Evolutionary conservation across 1,140 invertebrate species (phyloP), one percentile per base, ranked within the genome.

Genomic region (Drosophila bocki): DNA sequence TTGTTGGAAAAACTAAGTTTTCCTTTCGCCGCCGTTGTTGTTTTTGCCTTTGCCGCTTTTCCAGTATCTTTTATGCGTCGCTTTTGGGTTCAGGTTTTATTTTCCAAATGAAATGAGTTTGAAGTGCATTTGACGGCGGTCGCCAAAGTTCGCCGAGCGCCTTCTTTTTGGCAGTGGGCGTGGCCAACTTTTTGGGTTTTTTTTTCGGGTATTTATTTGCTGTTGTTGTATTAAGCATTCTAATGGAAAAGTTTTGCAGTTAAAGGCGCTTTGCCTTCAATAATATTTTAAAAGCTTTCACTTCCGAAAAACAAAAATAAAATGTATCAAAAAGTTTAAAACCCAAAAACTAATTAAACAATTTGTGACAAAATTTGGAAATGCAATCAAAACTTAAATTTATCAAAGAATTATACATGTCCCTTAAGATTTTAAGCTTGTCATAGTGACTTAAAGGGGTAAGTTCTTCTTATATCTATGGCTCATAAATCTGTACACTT

Each of bases 61-160:
- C 67, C 69, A 71, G 63, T 90, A 81, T 88, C 84, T 88, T 88
- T 90, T 90, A 82, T 90, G 61, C 78, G 50, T 61, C 44, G 74
- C 67, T 50, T 70, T 63, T 61, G 32, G 70, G 70, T 74, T 85
- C 85, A 90, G 81, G 85, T 90, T 90, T 90, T 90, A 85, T 90
- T 90, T 90, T 90, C 85, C 86, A 80, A 90, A 90, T 90, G 85
- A 90, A 90, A 90, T 90, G 85, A 90, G 85, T 90, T 90, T 90
- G 75, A 90, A 90, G 85, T 90, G 85, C 85, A 90, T 90, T 88
- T 88, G 85, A 64, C 69, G 76, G 82, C 65, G 78, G 59, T 81
- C 71, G 79, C 79, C 57, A 68, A 72, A 78, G 67, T 70, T 79
- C 57, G 37, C 56, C 56, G 22, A 61, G 72, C 57, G 74, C 76